Conservation (phyloP, 2,113 vertebrate species). For the Amphilophus citrinellus region DNA sequence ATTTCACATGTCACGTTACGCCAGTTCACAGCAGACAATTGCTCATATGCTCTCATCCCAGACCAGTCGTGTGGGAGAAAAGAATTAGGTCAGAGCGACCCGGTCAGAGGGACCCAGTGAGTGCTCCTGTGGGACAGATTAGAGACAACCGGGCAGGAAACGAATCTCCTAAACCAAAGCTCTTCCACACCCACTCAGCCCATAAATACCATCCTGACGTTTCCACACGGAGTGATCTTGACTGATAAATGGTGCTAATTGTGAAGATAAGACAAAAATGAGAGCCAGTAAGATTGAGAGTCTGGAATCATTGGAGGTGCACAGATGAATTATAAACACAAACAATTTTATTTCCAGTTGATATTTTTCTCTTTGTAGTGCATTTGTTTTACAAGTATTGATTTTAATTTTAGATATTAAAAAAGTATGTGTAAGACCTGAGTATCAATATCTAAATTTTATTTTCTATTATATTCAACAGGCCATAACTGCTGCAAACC, state of each 20-base stretch:
- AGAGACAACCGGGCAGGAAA: conserved; percentile 39
- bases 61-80: background rate
- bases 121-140: conserved; percentile 41
- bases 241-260: background rate
- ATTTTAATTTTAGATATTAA: background rate
- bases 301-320: background rate
- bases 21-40: background rate
- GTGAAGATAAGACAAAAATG: background rate
- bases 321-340: background rate
- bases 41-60: background rate
- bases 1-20: background rate
- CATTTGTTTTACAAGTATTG: background rate
- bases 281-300: background rate
- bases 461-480: background rate
- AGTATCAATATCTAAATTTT: no score
- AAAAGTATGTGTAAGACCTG: no score
- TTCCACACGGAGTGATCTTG: background rate
- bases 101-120: conserved; percentile 40
- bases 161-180: conserved; percentile 8
- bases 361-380: background rate
- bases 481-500: background rate
- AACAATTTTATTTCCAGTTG: background rate
- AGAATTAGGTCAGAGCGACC: conserved; percentile 46
- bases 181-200: conserved; percentile 25
- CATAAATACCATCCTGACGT: conserved; percentile 21